Evolutionary conservation across 92 coral and sea anemone genomes (phyloP).

Genomic region (Paramuricea clavata): DNA sequence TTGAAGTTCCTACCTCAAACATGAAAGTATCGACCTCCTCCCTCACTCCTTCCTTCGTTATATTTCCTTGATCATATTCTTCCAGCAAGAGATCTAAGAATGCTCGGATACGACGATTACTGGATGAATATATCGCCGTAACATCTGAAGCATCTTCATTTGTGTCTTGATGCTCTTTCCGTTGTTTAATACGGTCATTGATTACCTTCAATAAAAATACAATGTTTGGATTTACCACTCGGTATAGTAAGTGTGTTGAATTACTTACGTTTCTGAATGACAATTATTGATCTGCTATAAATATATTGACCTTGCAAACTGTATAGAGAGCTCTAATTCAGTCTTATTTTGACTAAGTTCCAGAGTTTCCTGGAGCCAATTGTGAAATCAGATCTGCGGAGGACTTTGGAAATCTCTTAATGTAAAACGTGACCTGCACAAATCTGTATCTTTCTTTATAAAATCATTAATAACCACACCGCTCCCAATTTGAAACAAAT

Average conservation of each 20-base stretch:
- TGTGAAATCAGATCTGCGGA: too few species aligned
- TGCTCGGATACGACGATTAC: conserved; percentile 67
- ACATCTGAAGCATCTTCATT: conserved; percentile 23
- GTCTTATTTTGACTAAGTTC: too few species aligned
- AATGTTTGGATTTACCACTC: neutral
- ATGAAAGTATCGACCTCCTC: conserved; percentile 91
- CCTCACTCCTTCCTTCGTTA: conserved; percentile 76
- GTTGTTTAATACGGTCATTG: conserved; percentile 45
- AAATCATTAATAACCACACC: too few species aligned
- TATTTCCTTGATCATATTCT: conserved; percentile 77
- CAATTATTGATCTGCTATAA: too few species aligned
- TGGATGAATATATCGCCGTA: conserved; percentile 48
- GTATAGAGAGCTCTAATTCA: too few species aligned
- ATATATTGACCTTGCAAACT: too few species aligned
- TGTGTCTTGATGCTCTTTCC: neutral
- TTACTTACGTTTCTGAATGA: neutral
- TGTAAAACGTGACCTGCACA: too few species aligned
- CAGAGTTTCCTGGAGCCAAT: too few species aligned
- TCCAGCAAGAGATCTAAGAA: conserved; percentile 78
- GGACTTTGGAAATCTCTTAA: too few species aligned
- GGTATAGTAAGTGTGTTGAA: neutral
- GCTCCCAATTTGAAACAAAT: too few species aligned
- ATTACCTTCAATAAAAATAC: conserved; percentile 40
- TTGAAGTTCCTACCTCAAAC: conserved; percentile 73
- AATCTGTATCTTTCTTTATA: too few species aligned